phyloP scores from a whole-genome alignment of 1,140 invertebrate genomes.

The Episyrphus balteatus region DNA sequence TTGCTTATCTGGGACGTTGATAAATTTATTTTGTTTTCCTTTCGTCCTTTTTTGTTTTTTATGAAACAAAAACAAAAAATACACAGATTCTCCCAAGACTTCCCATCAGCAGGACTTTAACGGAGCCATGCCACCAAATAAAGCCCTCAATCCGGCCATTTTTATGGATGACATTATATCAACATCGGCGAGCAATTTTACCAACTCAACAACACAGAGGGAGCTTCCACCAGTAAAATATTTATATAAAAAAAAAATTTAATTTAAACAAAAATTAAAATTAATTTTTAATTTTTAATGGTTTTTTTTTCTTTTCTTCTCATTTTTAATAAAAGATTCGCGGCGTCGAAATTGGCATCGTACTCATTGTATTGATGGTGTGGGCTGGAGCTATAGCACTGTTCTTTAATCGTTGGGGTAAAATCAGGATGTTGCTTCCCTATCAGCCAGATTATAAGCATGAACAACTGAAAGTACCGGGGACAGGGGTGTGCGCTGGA shows the following conservation, averaged over 20 bases:
- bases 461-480: slow-evolving; percentile 69
- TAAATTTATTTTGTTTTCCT: neutral
- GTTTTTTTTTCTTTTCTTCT: neutral
- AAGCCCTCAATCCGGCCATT: neutral
- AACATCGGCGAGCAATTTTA: slow-evolving; percentile 28
- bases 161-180: neutral
- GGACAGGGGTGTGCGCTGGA: slow-evolving; percentile 59
- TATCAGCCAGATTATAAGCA: slow-evolving; percentile 85
- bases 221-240: slow-evolving; percentile 31
- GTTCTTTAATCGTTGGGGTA: slow-evolving; percentile 87
- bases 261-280: neutral
- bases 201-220: slow-evolving; percentile 39
- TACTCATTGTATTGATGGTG: slow-evolving; percentile 70
- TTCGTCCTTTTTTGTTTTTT: neutral
- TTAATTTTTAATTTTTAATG: neutral
- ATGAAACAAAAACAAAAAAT: too few species aligned
- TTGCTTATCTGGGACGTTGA: neutral
- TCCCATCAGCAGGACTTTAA: neutral
- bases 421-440: slow-evolving; percentile 83
- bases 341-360: slow-evolving; percentile 77
- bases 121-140: neutral
- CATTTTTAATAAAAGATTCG: slow-evolving; percentile 60
- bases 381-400: slow-evolving; percentile 80
- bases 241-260: neutral
- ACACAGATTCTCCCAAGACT: neutral